Evolutionary conservation across 2,888 invertebrate species (phyloP), one percentile per base, ranked within the genome.

Genomic region (Cheilosia impressa): DNA sequence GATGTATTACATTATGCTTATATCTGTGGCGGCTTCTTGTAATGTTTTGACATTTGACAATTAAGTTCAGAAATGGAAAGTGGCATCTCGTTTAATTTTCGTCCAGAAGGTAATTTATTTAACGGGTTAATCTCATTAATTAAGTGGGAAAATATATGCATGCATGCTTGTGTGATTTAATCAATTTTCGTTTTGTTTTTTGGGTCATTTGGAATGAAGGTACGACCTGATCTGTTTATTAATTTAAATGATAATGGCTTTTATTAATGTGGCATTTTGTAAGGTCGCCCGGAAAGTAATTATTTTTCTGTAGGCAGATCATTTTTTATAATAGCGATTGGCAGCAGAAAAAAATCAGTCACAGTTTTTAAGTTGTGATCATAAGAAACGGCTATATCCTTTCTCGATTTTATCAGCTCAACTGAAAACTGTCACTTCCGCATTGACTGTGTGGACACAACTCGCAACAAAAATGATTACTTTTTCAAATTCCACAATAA

Each of bases 41-140:
- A 69, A 77, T 77, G 69, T 77, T 77, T 53, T 77, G 77, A 77
- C 77, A 47, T 69, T 78, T 71, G 69, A 69, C 69, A 78, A 78
- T 78, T 62, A 38, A 55, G 45, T 38, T 41, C 45, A 62, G 57
- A 77, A 77, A 77, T 77, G 69, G 69, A 77, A 69, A 77, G 77
- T 77, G 77, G 45, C 62, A 62, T 60, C 24, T 60, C 60, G 50
- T 58, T 47, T 65, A 41, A 19, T 57, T 41, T 41, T 47, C 4
- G 31, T 60, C n/a, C 22, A 38, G n/a, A 52, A 52, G 22, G 52
- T 27, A 52, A 52, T 68, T 38, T 63, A 53, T 53, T 66, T 53
- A 76, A 68, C 60, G 60, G 76, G 43, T 31, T 52, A 43, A 58
- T 24, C 31, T 58, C 76, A 60, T 76, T 76, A 68, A 52, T 76